Base-by-base conservation (phyloP, 2,888 invertebrate genomes). In the Coenonympha arcania region DNA sequence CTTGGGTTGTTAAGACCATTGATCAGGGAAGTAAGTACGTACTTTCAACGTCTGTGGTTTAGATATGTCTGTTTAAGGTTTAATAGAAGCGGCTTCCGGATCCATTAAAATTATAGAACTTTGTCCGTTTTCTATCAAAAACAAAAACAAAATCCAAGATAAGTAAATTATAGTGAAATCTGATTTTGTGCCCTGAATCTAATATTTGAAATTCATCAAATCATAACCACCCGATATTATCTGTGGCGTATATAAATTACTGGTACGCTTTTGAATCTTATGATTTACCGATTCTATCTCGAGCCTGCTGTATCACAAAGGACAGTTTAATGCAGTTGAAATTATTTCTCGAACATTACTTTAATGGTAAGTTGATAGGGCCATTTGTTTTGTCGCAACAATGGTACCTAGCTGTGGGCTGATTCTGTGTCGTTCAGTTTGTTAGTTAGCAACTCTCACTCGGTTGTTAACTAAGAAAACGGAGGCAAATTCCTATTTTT, bases 381-480 rank as follows among this genome's bases (percentile, higher is more conserved):
- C 58, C 44, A 64, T 59, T 60, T 60, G 59, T 59, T 62, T 55
- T 57, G 59, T 56, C 58, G 44, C 48, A 58, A 63, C 60, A 60
- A 59, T 59, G 49, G 57, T 58, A 48, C 51, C 56, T 63, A 50
- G 56, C 57, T 44, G 55, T n/a, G n/a, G n/a, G n/a, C n/a, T n/a
- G n/a, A n/a, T n/a, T n/a, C n/a, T n/a, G n/a, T n/a, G n/a, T n/a
- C n/a, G n/a, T n/a, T n/a, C n/a, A n/a, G n/a, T n/a, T n/a, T n/a
- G n/a, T n/a, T n/a, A n/a, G n/a, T n/a, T n/a, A n/a, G n/a, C n/a
- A n/a, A n/a, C n/a, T n/a, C n/a, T n/a, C n/a, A n/a, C n/a, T n/a
- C n/a, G n/a, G n/a, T n/a, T n/a, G n/a, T n/a, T n/a, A n/a, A n/a
- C n/a, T n/a, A n/a, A n/a, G n/a, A n/a, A n/a, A n/a, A n/a, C n/a